Evolutionary conservation across 2,113 vertebrate species (phyloP).

Genomic region (Caracal caracal): DNA sequence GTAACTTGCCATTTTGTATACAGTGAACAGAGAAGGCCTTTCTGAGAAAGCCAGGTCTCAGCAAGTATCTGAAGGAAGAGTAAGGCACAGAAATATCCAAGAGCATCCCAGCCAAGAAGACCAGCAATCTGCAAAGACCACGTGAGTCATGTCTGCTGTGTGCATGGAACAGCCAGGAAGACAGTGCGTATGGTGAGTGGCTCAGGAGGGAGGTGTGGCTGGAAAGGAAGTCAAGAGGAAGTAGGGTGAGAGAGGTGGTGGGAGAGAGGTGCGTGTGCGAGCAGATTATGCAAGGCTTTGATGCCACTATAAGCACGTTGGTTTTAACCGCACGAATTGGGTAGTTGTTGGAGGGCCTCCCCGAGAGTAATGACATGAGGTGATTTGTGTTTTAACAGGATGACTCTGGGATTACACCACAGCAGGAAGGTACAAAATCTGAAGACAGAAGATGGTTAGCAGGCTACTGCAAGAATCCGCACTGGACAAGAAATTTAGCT

Average conservation of each 20-base stretch:
- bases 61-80: neutral
- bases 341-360: neutral
- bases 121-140: neutral
- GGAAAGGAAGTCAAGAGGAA: conserved; percentile 6
- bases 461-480: neutral
- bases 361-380: neutral
- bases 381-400: neutral
- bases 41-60: neutral
- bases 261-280: too few species aligned
- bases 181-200: neutral
- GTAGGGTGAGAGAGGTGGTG: neutral
- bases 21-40: neutral
- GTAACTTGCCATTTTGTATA: neutral
- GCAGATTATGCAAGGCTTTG: neutral
- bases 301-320: neutral
- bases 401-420: neutral
- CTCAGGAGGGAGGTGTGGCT: neutral
- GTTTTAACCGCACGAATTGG: neutral
- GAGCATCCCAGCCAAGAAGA: neutral
- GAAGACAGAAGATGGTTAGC: neutral
- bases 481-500: neutral
- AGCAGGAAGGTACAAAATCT: neutral
- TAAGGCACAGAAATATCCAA: neutral
- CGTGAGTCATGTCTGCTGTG: neutral
- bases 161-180: neutral